Evolutionary conservation across 1,140 invertebrate species (phyloP), one percentile per base, ranked within the genome.

Genomic region (Aphis gossypii): DNA sequence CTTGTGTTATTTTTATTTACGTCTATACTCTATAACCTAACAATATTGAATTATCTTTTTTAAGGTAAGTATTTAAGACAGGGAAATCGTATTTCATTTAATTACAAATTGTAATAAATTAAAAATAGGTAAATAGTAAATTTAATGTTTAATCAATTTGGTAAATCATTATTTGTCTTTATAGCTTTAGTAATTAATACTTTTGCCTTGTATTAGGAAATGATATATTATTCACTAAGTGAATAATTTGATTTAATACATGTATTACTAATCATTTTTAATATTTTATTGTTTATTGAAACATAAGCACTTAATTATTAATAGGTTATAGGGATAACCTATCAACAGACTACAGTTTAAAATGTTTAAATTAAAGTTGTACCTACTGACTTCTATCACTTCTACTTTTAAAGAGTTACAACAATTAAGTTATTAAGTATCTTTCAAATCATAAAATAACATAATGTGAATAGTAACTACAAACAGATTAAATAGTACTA

Each of bases 41-140:
- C 23, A 89, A 38, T 89, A 54, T 56, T 38, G n/a, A 89, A 54
- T 89, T 35, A 38, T 89, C 21, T 89, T 35, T 54, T 35, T 89
- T 21, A 88, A 88, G 44, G 44, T 89, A 87, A 44, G 60, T 76
- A n/a, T 68, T n/a, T n/a, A 76, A 41, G n/a, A 35, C 20, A 23
- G 6, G 48, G 11, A 25, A 56, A 38, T 41, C 18, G 21, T 54
- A 86, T 20, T 8, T 46, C 56, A 7, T 89, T 89, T 41, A 38
- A 38, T 41, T 7, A 46, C 30, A 48, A 87, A 48, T 48, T n/a
- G 21, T 48, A 25, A 48, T 84, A 41, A 41, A 41, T 84, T 84
- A 23, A 76, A 76, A 76, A 76, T 76, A 18, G 11, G 8, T 68
- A 68, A 30, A n/a, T 68, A 11, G 3, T 68, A 68, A 30, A 68